phyloP scores from a whole-genome alignment of 2,888 invertebrate genomes.

The Tortricodes alternella region DNA sequence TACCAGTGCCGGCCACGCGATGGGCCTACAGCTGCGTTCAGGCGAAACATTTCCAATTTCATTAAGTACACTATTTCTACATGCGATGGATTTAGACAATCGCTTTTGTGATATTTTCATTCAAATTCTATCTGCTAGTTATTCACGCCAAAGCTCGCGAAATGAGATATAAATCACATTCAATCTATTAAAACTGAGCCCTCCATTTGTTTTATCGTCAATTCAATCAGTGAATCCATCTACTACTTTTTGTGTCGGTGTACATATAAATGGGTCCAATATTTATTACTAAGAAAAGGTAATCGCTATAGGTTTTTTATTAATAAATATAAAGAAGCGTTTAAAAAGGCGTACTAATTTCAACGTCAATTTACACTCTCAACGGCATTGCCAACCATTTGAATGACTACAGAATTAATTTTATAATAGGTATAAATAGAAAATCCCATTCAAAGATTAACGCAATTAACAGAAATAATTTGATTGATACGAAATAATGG shows the following conservation, averaged over 20 bases:
- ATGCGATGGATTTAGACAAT: slow-evolving; percentile 27
- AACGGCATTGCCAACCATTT: no score
- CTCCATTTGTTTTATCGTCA: slow-evolving; percentile 76
- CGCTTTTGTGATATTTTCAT: slow-evolving; percentile 29
- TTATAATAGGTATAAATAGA: slow-evolving; percentile 18
- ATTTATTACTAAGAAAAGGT: slow-evolving; percentile 8
- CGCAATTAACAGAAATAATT: slow-evolving; percentile 41
- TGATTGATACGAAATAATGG: slow-evolving; percentile 55
- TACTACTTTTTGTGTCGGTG: slow-evolving; percentile 39
- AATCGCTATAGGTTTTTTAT: slow-evolving; percentile 8
- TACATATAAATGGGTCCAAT: slow-evolving; percentile 33
- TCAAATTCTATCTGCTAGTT: slow-evolving; percentile 41
- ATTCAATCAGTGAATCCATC: slow-evolving; percentile 69
- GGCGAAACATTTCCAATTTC: slow-evolving; percentile 29
- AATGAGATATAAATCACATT: slow-evolving; percentile 78
- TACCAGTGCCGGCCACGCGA: slow-evolving; percentile 7
- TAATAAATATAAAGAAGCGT: no score
- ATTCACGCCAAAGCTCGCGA: slow-evolving; percentile 58
- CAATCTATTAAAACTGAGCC: slow-evolving; percentile 78
- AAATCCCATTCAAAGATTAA: slow-evolving; percentile 27
- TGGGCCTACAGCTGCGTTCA: slow-evolving; percentile 18
- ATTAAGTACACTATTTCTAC: slow-evolving; percentile 28
- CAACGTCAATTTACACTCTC: no score
- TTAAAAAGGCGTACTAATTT: no score
- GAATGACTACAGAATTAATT: slow-evolving; percentile 4